Percentiles rank a stretch among this genome's conserved stretches.
Conservation (phyloP, 2,113 vertebrate genomes). For the Isurus oxyrinchus region DNA sequence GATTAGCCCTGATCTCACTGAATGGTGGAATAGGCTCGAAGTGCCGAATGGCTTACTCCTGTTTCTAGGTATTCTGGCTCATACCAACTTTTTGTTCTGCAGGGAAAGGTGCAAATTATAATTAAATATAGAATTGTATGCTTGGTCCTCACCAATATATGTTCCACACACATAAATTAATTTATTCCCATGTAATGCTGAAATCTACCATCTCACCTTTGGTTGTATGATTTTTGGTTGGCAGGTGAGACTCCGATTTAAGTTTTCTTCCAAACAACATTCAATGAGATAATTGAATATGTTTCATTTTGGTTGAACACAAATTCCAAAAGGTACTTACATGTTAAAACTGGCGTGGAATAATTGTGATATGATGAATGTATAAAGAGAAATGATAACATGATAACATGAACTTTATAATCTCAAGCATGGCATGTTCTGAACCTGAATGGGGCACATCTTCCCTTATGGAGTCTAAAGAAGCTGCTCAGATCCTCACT, state of each 20-base stretch:
- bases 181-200: neutral
- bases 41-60: neutral
- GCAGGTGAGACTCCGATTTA: neutral
- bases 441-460: neutral
- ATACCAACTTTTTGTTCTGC: neutral
- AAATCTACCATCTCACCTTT: neutral
- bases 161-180: neutral
- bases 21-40: neutral
- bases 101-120: neutral
- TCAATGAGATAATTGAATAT: neutral
- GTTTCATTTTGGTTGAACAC: neutral
- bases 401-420: neutral
- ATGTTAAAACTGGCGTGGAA: neutral
- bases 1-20: neutral
- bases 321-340: neutral
- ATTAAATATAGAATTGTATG: neutral
- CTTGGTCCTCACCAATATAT: neutral
- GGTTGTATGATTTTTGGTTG: neutral
- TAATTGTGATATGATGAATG: neutral
- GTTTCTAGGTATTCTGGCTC: neutral
- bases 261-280: neutral
- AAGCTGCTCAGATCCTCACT: neutral
- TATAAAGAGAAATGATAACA: neutral
- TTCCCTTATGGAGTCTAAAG: neutral
- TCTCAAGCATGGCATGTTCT: neutral